A percentile compares a stretch with the other conserved stretches of the same genome.
phyloP scores from a whole-genome alignment of 2,113 vertebrate genomes.

The Apus apus region DNA sequence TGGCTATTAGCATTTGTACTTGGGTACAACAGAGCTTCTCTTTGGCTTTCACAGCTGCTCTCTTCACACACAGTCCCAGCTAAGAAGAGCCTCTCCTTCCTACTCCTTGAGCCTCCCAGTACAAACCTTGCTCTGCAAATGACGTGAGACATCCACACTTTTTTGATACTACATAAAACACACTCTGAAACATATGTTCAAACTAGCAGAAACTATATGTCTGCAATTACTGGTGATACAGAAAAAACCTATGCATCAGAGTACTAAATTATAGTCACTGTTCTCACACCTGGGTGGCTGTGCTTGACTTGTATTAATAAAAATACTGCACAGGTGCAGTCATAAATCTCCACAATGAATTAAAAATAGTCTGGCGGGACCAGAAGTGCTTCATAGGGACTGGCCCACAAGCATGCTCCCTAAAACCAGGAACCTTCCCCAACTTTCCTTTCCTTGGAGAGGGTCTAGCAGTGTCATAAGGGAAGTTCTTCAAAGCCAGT shows the following conservation, averaged over 20 bases:
- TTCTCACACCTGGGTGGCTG: not conserved
- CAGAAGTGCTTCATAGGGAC: not conserved
- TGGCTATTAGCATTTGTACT: not conserved
- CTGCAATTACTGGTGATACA: not conserved
- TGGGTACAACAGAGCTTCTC: not conserved
- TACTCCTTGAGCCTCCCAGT: not conserved
- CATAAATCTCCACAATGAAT: conserved; percentile 1
- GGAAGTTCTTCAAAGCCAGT: not conserved
- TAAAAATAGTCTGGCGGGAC: not conserved
- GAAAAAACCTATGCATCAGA: not conserved
- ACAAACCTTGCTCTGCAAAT: not conserved
- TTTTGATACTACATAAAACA: not conserved
- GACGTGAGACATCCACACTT: not conserved
- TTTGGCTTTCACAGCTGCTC: conserved; percentile 15
- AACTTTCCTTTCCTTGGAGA: not conserved
- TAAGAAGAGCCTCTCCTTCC: not conserved
- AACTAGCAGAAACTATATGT: not conserved
- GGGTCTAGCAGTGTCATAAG: not conserved
- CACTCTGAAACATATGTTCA: not conserved
- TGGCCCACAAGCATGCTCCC: not conserved
- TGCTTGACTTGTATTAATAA: not conserved
- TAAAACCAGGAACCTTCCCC: not conserved
- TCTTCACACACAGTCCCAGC: not conserved
- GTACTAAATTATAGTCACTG: not conserved
- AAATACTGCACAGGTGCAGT: not conserved